phyloP scores from a whole-genome alignment of 1,140 invertebrate species.

The Drosophila kurseongensis region DNA sequence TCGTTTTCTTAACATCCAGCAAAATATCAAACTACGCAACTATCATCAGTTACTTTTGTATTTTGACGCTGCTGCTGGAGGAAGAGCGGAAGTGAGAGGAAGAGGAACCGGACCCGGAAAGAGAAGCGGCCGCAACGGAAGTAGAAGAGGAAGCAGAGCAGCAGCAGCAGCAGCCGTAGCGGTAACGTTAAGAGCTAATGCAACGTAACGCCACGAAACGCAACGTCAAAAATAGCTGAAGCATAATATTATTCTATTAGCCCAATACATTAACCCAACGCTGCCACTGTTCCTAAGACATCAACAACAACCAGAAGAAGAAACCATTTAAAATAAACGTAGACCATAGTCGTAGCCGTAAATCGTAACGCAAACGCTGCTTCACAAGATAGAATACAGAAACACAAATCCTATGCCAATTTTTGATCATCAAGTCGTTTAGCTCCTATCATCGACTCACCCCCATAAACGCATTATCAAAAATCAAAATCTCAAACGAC shows the following conservation, averaged over 20 bases:
- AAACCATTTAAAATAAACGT: constrained; percentile 35
- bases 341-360: constrained; percentile 51
- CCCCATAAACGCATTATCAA: constrained; percentile 31
- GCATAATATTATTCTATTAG: constrained; percentile 57
- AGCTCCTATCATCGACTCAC: constrained; percentile 35
- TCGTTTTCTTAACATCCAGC: constrained; percentile 84
- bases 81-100: constrained; percentile 53
- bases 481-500: constrained; percentile 27
- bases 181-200: constrained; percentile 33
- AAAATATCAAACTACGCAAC: constrained; percentile 84
- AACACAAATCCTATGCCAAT: constrained; percentile 70
- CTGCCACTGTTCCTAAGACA: constrained; percentile 82
- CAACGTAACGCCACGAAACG: constrained; percentile 52
- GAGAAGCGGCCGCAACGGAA: constrained; percentile 25
- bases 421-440: constrained; percentile 61
- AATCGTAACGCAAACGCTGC: constrained; percentile 47
- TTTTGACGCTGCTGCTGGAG: constrained; percentile 79
- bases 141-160: constrained; percentile 30
- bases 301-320: constrained; percentile 37
- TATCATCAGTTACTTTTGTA: constrained; percentile 84
- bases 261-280: constrained; percentile 77
- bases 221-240: constrained; percentile 39
- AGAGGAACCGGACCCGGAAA: constrained; percentile 35
- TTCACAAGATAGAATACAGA: constrained; percentile 21
- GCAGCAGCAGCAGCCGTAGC: constrained; percentile 30